Evolutionary conservation across 2,888 invertebrate species (phyloP).

Genomic region (Patella ulyssiponensis): DNA sequence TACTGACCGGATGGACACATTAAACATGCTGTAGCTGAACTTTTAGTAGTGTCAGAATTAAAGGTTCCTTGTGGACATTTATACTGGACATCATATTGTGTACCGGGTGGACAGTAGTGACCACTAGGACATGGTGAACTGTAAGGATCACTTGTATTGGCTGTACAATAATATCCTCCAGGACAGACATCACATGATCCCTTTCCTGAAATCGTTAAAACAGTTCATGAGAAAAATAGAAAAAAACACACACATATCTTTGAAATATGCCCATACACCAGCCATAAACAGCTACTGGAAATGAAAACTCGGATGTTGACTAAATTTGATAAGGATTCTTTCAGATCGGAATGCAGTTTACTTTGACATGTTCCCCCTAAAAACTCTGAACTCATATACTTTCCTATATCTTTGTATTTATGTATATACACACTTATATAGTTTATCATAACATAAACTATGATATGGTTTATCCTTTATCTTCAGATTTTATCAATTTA

Average conservation of each 20-base stretch:
- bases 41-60: conserved; percentile 51
- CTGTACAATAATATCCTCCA: conserved; percentile 62
- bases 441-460: too few species aligned
- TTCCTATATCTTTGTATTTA: too few species aligned
- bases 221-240: neutral
- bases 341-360: too few species aligned
- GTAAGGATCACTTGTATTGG: conserved; percentile 57
- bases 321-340: too few species aligned
- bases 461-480: too few species aligned
- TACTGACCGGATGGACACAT: conserved; percentile 64
- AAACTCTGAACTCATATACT: too few species aligned
- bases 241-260: neutral
- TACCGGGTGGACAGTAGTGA: conserved; percentile 63
- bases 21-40: conserved; percentile 51
- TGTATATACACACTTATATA: too few species aligned
- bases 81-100: conserved; percentile 54
- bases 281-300: too few species aligned
- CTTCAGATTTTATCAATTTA: too few species aligned
- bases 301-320: too few species aligned
- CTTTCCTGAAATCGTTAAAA: conserved; percentile 47
- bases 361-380: too few species aligned
- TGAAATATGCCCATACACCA: too few species aligned
- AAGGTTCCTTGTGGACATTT: conserved; percentile 64
- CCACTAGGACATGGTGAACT: conserved; percentile 52
- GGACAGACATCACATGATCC: conserved; percentile 59